Evolutionary conservation across 1,140 invertebrate species (phyloP).

Genomic region (Chrysoperla carnea): DNA sequence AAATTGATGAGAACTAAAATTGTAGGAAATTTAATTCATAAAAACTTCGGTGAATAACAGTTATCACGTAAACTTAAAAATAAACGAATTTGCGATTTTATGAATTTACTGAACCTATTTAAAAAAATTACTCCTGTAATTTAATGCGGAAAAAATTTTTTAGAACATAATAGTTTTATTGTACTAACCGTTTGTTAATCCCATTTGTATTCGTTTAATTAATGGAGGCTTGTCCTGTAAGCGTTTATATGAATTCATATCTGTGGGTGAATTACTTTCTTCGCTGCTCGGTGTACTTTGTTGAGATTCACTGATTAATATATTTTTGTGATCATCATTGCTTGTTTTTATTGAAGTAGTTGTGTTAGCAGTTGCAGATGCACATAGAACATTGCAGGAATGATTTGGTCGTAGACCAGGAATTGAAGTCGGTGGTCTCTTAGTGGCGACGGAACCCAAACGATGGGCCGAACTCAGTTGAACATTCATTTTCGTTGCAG

Average conservation of each 20-base stretch:
- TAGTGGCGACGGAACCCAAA: constrained; percentile 24
- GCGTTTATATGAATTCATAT: constrained; percentile 68
- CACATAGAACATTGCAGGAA: constrained; percentile 28
- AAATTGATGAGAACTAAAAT: too few species aligned
- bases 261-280: constrained; percentile 75
- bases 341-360: too few species aligned
- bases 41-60: too few species aligned
- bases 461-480: constrained; percentile 23
- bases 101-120: too few species aligned
- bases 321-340: constrained; percentile 17
- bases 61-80: too few species aligned
- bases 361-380: constrained; percentile 6
- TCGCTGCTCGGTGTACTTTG: constrained; percentile 61
- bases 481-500: constrained; percentile 29
- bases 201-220: constrained; percentile 58
- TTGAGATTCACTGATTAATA: constrained; percentile 25
- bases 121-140: too few species aligned
- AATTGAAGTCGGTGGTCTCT: constrained; percentile 30
- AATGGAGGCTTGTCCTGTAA: constrained; percentile 65
- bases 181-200: constrained; percentile 28
- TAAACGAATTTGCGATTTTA: too few species aligned
- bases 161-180: constrained; percentile 13
- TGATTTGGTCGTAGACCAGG: constrained; percentile 30
- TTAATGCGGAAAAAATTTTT: too few species aligned
- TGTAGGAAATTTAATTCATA: too few species aligned